Evolutionary conservation across 2,113 vertebrate species (phyloP).

Genomic region (Poeciliopsis prolifica): DNA sequence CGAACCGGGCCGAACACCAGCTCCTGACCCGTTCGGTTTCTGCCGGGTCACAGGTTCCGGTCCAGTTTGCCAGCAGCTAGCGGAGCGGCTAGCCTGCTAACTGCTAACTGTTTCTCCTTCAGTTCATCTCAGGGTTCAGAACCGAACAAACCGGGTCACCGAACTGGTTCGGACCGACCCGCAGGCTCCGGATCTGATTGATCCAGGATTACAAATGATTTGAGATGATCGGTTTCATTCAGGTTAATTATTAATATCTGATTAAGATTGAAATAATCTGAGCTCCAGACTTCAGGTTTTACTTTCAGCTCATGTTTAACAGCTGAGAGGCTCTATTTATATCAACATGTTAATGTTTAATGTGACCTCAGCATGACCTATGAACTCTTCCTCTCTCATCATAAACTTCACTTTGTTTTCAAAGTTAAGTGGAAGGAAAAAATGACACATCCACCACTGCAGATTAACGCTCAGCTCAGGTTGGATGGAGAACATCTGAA

Average conservation of each 20-base stretch:
- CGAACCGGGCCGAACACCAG: slow-evolving; percentile 22
- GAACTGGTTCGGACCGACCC: background rate
- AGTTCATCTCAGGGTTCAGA: background rate
- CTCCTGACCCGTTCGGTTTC: background rate
- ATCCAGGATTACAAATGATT: slow-evolving; percentile 3
- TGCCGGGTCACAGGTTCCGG: background rate
- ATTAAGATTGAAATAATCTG: background rate
- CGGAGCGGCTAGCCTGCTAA: slow-evolving; percentile 43
- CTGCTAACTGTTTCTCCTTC: slow-evolving; percentile 7
- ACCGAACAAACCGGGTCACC: background rate
- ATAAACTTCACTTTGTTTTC: too few relatives aligned
- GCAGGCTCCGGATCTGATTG: background rate
- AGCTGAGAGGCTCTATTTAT: background rate
- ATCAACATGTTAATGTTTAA: background rate
- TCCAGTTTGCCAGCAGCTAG: background rate
- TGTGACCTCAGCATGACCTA: background rate
- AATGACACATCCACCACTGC: background rate
- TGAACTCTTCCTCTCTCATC: too few relatives aligned
- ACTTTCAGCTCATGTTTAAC: background rate
- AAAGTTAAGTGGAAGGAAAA: background rate
- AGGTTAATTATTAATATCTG: background rate
- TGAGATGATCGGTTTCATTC: background rate
- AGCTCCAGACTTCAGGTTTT: background rate
- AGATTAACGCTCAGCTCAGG: background rate
- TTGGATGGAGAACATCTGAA: background rate